Percentiles rank a stretch among this genome's conserved stretches.
Conservation (phyloP, 2,113 vertebrate genomes). For the Phodopus roborovskii region DNA sequence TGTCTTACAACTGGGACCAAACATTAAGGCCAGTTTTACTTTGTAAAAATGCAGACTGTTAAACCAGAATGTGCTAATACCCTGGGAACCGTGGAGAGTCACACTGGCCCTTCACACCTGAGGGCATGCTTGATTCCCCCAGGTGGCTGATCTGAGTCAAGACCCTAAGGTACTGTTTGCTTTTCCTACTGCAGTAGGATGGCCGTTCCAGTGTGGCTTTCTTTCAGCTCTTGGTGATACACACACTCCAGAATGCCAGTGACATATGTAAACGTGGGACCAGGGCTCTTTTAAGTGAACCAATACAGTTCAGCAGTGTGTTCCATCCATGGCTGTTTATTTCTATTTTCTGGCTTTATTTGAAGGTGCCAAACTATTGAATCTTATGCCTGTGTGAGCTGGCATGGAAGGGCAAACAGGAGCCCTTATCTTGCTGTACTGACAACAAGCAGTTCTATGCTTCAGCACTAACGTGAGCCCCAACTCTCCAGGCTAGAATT, state of each 20-base stretch:
- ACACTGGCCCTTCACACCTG: not conserved
- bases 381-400: not conserved
- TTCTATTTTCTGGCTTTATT: constrained; percentile 51
- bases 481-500: not conserved
- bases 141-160: not conserved
- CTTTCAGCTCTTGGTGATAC: not conserved
- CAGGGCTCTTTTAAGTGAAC: constrained; percentile 42
- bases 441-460: not conserved
- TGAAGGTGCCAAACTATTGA: constrained; percentile 40
- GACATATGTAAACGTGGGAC: not conserved
- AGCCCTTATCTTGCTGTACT: not conserved
- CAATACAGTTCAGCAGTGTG: not conserved
- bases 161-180: not conserved
- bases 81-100: not conserved
- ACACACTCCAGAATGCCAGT: not conserved
- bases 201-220: not conserved
- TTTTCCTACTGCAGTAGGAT: not conserved
- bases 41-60: constrained; percentile 2
- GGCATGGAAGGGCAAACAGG: not conserved
- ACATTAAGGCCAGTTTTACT: not conserved
- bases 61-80: not conserved
- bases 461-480: not conserved
- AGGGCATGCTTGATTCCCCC: not conserved
- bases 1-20: not conserved
- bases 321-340: not conserved